phyloP scores from a whole-genome alignment of 2,888 invertebrate species.

The Chesias legatella region DNA sequence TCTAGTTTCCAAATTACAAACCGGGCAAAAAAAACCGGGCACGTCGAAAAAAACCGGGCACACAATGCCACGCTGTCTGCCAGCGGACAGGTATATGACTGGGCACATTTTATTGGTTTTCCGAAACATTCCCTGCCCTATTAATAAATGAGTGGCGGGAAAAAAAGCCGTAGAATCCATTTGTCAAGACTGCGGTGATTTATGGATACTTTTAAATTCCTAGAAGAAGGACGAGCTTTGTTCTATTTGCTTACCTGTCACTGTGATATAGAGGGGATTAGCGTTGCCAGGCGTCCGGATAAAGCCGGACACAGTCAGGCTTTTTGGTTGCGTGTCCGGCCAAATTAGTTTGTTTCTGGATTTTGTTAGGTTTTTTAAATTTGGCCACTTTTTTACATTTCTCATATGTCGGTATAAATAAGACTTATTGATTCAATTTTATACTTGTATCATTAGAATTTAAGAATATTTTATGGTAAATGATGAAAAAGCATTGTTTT shows the following conservation, averaged over 20 bases:
- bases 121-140: slow-evolving; percentile 78
- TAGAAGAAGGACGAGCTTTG: slow-evolving; percentile 74
- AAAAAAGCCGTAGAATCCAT: slow-evolving; percentile 78
- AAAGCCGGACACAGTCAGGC: too few species aligned
- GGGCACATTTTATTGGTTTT: slow-evolving; percentile 80
- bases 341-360: too few species aligned
- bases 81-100: slow-evolving; percentile 78
- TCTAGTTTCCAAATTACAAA: slow-evolving; percentile 35
- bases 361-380: too few species aligned
- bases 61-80: slow-evolving; percentile 78
- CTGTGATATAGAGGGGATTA: slow-evolving; percentile 71
- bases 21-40: slow-evolving; percentile 43
- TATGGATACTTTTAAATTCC: slow-evolving; percentile 74
- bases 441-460: too few species aligned
- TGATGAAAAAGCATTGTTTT: too few species aligned
- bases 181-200: slow-evolving; percentile 76
- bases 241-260: slow-evolving; percentile 80
- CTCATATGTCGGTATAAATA: too few species aligned
- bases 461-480: too few species aligned
- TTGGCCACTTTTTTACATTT: too few species aligned
- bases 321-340: too few species aligned
- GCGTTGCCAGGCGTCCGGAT: too few species aligned
- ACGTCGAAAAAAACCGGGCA: slow-evolving; percentile 43
- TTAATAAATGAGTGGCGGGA: slow-evolving; percentile 78
- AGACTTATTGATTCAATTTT: too few species aligned